A percentile compares a stretch with the other conserved stretches of the same genome.
Evolutionary conservation across 2,888 invertebrate genomes (phyloP).

Genomic region (Rhabditoides inermis): DNA sequence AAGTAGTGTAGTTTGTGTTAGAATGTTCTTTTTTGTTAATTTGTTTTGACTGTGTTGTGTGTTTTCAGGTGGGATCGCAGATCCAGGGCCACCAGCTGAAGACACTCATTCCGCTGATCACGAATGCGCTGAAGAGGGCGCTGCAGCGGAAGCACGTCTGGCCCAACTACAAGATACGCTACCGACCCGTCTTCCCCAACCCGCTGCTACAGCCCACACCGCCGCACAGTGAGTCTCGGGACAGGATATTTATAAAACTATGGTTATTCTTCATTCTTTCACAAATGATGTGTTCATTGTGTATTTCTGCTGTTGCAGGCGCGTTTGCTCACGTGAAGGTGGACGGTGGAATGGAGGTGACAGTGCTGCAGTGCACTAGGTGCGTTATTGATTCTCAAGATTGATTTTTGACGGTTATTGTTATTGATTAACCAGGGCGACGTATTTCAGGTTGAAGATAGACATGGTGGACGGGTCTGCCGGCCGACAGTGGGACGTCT

Average conservation of each 20-base stretch:
- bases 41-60: background rate
- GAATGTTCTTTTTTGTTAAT: background rate
- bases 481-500: conserved; percentile 30
- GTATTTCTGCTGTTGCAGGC: conserved; percentile 31
- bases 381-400: no score
- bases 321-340: conserved; percentile 41
- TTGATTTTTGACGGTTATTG: no score
- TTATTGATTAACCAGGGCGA: no score
- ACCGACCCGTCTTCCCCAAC: conserved; percentile 75
- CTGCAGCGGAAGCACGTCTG: conserved; percentile 85
- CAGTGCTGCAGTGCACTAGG: conserved; percentile 43
- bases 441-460: no score
- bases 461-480: conserved; percentile 31
- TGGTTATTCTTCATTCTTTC: background rate
- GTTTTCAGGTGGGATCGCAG: conserved; percentile 68
- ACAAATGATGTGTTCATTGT: no score
- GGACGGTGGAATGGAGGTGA: conserved; percentile 45
- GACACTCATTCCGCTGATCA: conserved; percentile 74
- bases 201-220: conserved; percentile 47
- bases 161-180: conserved; percentile 74
- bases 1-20: background rate
- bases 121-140: conserved; percentile 66
- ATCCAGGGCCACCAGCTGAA: conserved; percentile 86
- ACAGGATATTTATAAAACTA: no score
- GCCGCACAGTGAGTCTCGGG: conserved; percentile 22